Evolutionary conservation across 1,140 invertebrate genomes (phyloP), one percentile per base, ranked within the genome.

Genomic region (Globodera ellingtonae): DNA sequence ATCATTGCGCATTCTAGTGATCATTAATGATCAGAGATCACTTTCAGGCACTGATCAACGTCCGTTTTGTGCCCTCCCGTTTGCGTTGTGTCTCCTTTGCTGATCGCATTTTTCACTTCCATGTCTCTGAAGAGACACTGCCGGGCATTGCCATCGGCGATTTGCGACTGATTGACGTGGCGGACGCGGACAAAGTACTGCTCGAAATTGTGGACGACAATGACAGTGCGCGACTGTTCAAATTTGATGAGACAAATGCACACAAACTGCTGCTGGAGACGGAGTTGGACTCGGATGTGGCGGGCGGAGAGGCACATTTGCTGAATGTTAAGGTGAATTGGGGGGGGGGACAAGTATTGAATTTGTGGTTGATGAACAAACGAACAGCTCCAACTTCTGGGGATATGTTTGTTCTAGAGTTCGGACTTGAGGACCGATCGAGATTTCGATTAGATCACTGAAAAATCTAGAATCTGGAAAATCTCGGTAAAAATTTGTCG

Each of bases 201-300:
- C 9, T 90, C 77, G 88, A 86, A 66, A 81, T 85, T 24, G 88
- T 90, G 44, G 84, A 80, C 66, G 86, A 88, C 74, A 84, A 87
- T 44, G 79, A 86, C 5, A 24, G 48, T 18, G 79, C 48, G n/a
- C 79, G 35, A 50, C 13, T 59, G 21, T 83, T 83, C 67, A 48
- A 50, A 21, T 69, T 83, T 24, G 82, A 83, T 82, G 59, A 67
- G 15, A 69, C 47, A n/a, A 85, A 24, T 5, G 24, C 70, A 71
- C 81, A 81, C n/a, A 66, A 71, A 48, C 10, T 83, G 13, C 3
- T 85, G 44, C 81, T 91, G 35, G 87, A 84, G 15, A 78, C 86
- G n/a, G 79, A 82, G 8, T 78, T 91, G 15, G 89, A 91, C 82
- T 90, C 89, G 81, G 90, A 91, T 85, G 83, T 44, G 7, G 24